Percentiles rank a stretch among this genome's conserved stretches.
These are phyloP conservation scores for Clarias macrocephalus DNA, from an alignment of 2,113 vertebrate species.

Conservation along the genomic window DNA sequence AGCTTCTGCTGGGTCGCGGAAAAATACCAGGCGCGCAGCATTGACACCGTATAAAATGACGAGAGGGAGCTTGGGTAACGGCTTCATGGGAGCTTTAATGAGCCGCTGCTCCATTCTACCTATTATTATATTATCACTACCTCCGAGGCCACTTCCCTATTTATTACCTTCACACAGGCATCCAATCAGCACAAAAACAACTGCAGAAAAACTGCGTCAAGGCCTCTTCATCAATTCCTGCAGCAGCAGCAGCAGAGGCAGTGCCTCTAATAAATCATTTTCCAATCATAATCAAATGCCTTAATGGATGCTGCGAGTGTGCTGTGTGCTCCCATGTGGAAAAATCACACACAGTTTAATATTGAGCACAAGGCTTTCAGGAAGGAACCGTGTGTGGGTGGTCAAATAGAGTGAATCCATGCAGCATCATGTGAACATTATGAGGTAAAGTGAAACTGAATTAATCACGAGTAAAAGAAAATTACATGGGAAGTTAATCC, in stretches of 20 bases:
- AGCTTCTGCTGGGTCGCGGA: no score
- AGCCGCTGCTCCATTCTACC: constrained; percentile 26
- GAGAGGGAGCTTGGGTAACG: constrained; percentile 20
- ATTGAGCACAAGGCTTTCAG: neutral
- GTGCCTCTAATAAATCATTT: neutral
- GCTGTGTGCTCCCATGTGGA: neutral
- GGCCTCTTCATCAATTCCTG: constrained; percentile 18
- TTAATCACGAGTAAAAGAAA: neutral
- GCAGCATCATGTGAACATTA: neutral
- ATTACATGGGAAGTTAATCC: neutral
- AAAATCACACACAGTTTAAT: neutral
- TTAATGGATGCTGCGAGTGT: constrained; percentile 2
- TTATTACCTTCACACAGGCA: neutral
- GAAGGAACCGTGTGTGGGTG: neutral
- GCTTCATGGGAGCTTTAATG: constrained; percentile 40
- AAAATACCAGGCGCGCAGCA: neutral
- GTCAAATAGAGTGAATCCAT: neutral
- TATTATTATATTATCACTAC: constrained; percentile 36
- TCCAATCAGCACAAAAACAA: constrained; percentile 25
- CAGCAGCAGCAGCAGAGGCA: neutral
- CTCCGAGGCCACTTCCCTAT: constrained; percentile 12
- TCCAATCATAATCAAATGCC: neutral
- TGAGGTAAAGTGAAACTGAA: neutral
- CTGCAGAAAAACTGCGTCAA: constrained; percentile 19
- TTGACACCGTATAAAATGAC: constrained; percentile 25